Conservation (phyloP, 2,797 vertebrate genomes). For the Acipenser transmontanus region DNA sequence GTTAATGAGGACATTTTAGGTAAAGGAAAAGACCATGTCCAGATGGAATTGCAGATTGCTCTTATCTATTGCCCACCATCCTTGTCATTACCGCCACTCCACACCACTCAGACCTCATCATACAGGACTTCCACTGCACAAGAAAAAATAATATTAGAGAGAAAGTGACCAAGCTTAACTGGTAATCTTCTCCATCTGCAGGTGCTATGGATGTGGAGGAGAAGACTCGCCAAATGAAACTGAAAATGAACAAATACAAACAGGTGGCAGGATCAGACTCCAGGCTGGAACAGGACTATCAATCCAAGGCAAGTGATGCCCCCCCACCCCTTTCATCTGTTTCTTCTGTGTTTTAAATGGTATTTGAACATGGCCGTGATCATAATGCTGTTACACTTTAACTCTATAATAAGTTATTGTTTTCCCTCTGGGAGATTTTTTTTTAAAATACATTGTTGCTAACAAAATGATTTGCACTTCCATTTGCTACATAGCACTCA, state of each 20-base stretch:
- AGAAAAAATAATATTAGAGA: not conserved
- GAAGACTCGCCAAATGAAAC: constrained; percentile 81
- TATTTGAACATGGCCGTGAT: too few relatives aligned
- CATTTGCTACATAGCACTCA: too few relatives aligned
- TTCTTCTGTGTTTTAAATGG: too few relatives aligned
- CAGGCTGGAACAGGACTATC: constrained; percentile 93
- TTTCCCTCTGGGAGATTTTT: too few relatives aligned
- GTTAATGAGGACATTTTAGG: too few relatives aligned
- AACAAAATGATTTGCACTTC: too few relatives aligned
- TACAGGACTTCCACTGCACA: constrained; percentile 4
- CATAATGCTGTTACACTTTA: too few relatives aligned
- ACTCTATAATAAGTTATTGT: too few relatives aligned
- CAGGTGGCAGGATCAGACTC: constrained; percentile 90
- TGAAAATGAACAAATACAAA: constrained; percentile 94
- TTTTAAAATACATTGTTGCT: too few relatives aligned
- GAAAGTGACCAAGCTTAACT: not conserved
- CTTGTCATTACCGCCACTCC: constrained; percentile 37
- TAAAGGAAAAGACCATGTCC: too few relatives aligned
- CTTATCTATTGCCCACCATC: too few relatives aligned
- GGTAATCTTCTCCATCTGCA: constrained; percentile 57
- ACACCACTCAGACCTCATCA: constrained; percentile 44
- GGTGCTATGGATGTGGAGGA: constrained; percentile 91
- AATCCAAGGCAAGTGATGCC: constrained; percentile 74
- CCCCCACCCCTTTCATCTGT: not conserved
- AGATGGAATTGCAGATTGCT: too few relatives aligned